Base-by-base conservation (phyloP, 2,113 vertebrate genomes). In the Puma concolor region DNA sequence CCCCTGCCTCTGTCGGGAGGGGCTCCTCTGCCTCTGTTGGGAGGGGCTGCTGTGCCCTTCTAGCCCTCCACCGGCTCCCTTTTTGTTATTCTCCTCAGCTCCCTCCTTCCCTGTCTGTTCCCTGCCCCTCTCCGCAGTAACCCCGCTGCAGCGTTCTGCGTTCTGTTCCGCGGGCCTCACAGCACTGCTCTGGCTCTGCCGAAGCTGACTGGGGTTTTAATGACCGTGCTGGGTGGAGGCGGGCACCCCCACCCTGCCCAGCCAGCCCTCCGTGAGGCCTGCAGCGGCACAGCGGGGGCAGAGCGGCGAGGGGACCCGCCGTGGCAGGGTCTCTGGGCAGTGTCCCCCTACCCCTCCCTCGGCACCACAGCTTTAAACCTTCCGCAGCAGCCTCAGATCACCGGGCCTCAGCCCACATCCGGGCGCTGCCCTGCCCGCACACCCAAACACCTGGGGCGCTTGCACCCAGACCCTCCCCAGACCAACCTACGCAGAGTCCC, bases 51-150 rank as follows among this genome's bases (percentile, higher is more conserved):
- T 2, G 36, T 13, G 14, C 91, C 93, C 93, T 91, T 74, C 76
- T 27, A 25, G 83, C 89, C 88, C 90, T 85, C 79, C 84, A 57
- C 85, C 6, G 5, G 69, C 57, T 72, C 25, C 89, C 91, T 98
- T 83, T 80, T 97, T 95, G 86, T 94, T 84, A 96, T 97, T 96
- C 97, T 93, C 94, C 97, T 97, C 97, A 95, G 94, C 95, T 96
- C 83, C 97, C 41, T 72, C 83, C 92, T 92, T 94, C 31, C 94
- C 95, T 25, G 19, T 54, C 96, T 21, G 25, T 15, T 12, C 38
- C 38, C n/a, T 38, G 44, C 44, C 41, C 4, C 27, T 4, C 1
- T 1, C 19, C 4, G 13, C 71, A 9, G 11, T n/a, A 54, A 57
- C 44, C 67, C 23, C 4, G 5, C 52, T 19, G 79, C 77, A 15